A percentile compares a stretch with the other conserved stretches of the same genome.
These are phyloP conservation scores for Thera obeliscata DNA, from an alignment of 2,888 invertebrate species.

Conservation along the genomic window DNA sequence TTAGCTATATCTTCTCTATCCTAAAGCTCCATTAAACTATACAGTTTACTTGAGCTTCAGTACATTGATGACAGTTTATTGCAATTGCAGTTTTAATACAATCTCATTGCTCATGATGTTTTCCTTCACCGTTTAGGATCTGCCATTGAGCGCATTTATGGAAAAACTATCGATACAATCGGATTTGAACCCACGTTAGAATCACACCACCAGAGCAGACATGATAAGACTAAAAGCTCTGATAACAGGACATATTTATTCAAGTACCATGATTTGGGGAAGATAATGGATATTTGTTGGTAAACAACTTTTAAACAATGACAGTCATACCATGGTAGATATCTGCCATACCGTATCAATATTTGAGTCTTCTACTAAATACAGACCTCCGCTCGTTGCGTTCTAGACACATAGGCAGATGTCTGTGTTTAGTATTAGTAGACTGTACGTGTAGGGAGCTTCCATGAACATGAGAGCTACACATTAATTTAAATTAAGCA, in stretches of 20 bases:
- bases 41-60: too few species aligned
- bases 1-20: too few species aligned
- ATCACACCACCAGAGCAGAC: background rate
- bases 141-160: background rate
- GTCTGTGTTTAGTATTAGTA: too few species aligned
- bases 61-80: too few species aligned
- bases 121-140: background rate
- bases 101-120: background rate
- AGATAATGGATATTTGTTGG: constrained; percentile 1
- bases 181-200: background rate
- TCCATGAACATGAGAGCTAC: too few species aligned
- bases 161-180: background rate
- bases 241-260: constrained; percentile 21
- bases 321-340: background rate
- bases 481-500: too few species aligned
- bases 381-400: too few species aligned
- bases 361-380: too few species aligned
- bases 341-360: too few species aligned
- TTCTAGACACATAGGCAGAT: too few species aligned
- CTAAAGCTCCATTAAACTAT: too few species aligned
- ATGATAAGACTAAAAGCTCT: constrained; percentile 36
- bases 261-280: background rate
- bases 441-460: too few species aligned
- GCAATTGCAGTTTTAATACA: background rate
- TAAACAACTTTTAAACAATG: background rate